Percentiles rank a stretch among this genome's conserved stretches.
phyloP scores from a whole-genome alignment of 1,140 invertebrate genomes.

The Drosophila cardini region DNA sequence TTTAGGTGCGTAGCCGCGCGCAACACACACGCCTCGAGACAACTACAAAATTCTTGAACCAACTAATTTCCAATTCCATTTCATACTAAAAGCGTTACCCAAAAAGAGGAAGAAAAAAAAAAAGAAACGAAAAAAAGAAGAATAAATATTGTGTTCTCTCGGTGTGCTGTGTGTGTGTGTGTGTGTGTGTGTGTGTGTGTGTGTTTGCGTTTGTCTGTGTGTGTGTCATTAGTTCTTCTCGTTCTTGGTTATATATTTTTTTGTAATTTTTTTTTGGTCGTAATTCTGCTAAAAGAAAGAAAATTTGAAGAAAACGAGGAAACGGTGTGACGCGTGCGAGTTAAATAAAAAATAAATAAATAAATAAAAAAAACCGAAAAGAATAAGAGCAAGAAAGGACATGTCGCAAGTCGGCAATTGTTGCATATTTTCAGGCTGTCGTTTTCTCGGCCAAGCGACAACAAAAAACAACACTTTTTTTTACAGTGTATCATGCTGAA shows the following conservation, averaged over 20 bases:
- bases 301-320: constrained; percentile 17
- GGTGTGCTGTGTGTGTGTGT: constrained; percentile 31
- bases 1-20: constrained; percentile 83
- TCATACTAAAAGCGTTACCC: constrained; percentile 24
- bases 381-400: constrained; percentile 20
- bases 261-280: constrained; percentile 34
- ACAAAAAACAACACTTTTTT: constrained; percentile 7
- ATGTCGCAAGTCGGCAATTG: constrained; percentile 48
- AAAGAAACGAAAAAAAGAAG: constrained; percentile 4
- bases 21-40: constrained; percentile 56
- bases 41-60: constrained; percentile 1
- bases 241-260: constrained; percentile 14
- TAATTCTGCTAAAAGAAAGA: not conserved
- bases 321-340: constrained; percentile 15
- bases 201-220: constrained; percentile 50
- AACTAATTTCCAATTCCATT: constrained; percentile 36
- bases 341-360: constrained; percentile 1
- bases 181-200: constrained; percentile 37
- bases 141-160: constrained; percentile 13
- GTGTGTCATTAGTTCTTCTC: constrained; percentile 30
- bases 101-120: constrained; percentile 9
- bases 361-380: not conserved
- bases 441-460: not conserved
- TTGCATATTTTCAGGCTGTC: constrained; percentile 36
- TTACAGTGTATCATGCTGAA: constrained; percentile 13